Evolutionary conservation across 2,113 vertebrate species (phyloP).

Genomic region (Otocyon megalotis): DNA sequence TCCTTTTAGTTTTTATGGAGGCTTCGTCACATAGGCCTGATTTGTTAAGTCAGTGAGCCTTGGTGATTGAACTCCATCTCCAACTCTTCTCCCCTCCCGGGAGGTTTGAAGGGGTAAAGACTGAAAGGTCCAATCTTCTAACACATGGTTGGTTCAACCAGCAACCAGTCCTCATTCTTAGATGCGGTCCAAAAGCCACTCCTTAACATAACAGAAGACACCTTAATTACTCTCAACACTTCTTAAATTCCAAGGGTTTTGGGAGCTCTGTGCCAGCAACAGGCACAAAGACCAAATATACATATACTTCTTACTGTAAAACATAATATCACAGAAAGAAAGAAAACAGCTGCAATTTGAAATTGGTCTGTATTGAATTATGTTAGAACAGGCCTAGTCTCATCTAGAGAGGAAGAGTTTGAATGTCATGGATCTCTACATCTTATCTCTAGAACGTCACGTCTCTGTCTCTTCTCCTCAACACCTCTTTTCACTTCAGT

Average conservation of each 20-base stretch:
- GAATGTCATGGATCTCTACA: neutral
- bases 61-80: neutral
- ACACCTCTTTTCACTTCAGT: neutral
- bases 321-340: neutral
- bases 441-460: neutral
- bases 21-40: neutral
- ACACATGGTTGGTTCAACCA: neutral
- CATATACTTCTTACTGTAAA: neutral
- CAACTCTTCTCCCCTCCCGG: neutral
- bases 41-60: neutral
- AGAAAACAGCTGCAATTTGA: conserved; percentile 1
- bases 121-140: neutral
- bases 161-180: neutral
- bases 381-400: neutral
- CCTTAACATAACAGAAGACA: neutral
- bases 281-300: neutral
- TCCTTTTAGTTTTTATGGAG: neutral
- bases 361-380: neutral
- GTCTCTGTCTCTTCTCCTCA: neutral
- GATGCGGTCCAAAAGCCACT: neutral
- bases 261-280: neutral
- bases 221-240: neutral
- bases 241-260: neutral
- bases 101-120: neutral
- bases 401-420: neutral